Percentiles rank a stretch among this genome's conserved stretches.
Evolutionary conservation across 2,797 vertebrate genomes (phyloP).

Genomic region (Lateolabrax maculatus): DNA sequence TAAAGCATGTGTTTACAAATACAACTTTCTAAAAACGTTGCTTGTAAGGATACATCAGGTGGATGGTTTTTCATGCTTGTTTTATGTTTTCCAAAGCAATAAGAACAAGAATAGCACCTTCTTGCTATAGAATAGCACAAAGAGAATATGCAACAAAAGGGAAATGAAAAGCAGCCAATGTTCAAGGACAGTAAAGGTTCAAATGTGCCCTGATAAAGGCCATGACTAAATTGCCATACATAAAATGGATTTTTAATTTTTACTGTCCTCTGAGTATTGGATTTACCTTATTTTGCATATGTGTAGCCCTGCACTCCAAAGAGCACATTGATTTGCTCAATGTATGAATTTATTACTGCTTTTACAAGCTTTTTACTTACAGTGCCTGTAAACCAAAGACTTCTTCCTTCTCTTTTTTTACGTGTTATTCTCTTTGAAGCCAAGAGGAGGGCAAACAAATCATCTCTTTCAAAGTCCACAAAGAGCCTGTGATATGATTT

Average conservation of each 20-base stretch:
- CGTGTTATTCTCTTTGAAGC: neutral
- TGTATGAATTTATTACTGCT: slow-evolving; percentile 20
- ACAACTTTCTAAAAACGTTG: neutral
- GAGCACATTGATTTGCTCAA: slow-evolving; percentile 16
- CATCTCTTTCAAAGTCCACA: neutral
- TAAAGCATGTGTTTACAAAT: neutral
- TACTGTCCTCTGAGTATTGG: neutral
- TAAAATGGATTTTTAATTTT: neutral
- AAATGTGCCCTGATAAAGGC: neutral
- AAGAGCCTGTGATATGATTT: neutral
- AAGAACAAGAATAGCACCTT: neutral
- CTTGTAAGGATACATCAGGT: neutral
- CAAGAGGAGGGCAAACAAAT: neutral
- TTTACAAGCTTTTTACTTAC: slow-evolving; percentile 30
- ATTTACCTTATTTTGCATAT: neutral
- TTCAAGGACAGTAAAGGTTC: neutral
- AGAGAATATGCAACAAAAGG: neutral
- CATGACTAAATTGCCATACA: neutral
- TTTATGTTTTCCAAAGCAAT: neutral
- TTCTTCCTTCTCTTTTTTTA: neutral
- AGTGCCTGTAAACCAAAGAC: neutral
- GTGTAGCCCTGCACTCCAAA: neutral
- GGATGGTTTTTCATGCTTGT: neutral
- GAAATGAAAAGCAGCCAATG: neutral
- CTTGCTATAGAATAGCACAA: neutral